These are phyloP conservation scores for Lepisosteus oculatus DNA, from an alignment of 2,113 vertebrate genomes.

Conservation along the genomic window DNA sequence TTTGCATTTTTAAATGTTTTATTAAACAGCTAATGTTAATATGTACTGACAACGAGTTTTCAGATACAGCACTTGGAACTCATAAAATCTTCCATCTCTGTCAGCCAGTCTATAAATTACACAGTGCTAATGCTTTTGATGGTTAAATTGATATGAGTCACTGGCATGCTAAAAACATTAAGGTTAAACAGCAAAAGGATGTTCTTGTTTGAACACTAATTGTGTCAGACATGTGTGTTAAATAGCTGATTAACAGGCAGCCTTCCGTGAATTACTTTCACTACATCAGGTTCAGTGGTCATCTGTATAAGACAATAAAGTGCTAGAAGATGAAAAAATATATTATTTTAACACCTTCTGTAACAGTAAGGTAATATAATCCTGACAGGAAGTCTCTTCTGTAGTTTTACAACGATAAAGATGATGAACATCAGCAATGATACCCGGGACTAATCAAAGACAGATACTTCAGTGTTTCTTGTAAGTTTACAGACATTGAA, in stretches of 20 bases:
- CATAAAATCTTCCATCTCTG: slow-evolving; percentile 52
- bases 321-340: no score
- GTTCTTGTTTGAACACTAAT: slow-evolving; percentile 53
- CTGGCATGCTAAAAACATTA: slow-evolving; percentile 66
- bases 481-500: slow-evolving; percentile 45
- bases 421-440: slow-evolving; percentile 17
- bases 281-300: slow-evolving; percentile 58
- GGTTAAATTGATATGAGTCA: slow-evolving; percentile 69
- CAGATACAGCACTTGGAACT: slow-evolving; percentile 59
- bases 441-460: slow-evolving; percentile 4
- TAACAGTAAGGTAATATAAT: no score
- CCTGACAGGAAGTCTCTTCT: slow-evolving; percentile 7
- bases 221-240: slow-evolving; percentile 53
- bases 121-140: slow-evolving; percentile 62
- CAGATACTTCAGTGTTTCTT: slow-evolving; percentile 25
- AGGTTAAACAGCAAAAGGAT: slow-evolving; percentile 56
- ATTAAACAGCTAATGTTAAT: slow-evolving; percentile 6
- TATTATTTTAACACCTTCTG: no score
- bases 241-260: slow-evolving; percentile 41
- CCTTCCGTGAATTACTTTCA: slow-evolving; percentile 52
- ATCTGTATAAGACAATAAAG: slow-evolving; percentile 21
- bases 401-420: slow-evolving; percentile 15
- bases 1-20: no score
- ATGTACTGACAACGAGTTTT: slow-evolving; percentile 62
- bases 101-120: slow-evolving; percentile 63